A percentile compares a stretch with the other conserved stretches of the same genome.
These are phyloP conservation scores for Diphyllodes magnificus DNA, from an alignment of 2,113 vertebrate genomes.

Conservation along the genomic window DNA sequence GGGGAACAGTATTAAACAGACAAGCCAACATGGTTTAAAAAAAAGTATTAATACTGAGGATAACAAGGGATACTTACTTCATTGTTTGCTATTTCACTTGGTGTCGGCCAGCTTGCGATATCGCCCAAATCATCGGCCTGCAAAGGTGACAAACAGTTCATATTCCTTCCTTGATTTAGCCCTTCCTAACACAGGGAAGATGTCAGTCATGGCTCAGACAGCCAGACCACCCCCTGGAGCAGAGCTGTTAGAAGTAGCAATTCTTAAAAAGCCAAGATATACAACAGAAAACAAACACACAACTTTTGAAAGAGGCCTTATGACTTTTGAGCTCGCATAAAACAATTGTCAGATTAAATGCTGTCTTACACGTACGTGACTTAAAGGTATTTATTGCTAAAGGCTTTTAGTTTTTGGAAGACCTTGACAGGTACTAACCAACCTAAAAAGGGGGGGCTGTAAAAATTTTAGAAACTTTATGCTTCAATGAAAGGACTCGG, in stretches of 20 bases:
- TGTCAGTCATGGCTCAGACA: neutral
- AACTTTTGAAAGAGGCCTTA: neutral
- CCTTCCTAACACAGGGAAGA: neutral
- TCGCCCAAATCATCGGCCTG: conserved; percentile 90
- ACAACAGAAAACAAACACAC: neutral
- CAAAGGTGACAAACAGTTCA: conserved; percentile 19
- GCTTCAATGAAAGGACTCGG: neutral
- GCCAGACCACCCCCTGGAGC: neutral
- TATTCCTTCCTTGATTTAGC: neutral
- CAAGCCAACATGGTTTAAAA: neutral
- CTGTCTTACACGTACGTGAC: neutral
- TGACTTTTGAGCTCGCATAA: neutral
- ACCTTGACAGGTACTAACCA: neutral
- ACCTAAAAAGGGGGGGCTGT: neutral
- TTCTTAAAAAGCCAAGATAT: neutral
- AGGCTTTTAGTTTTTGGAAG: neutral
- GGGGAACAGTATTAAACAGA: neutral
- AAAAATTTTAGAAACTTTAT: neutral
- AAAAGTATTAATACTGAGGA: neutral
- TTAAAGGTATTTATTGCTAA: neutral
- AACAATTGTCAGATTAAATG: neutral
- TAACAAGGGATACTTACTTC: conserved; percentile 74
- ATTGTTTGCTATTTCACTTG: conserved; percentile 87
- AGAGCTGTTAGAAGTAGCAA: neutral
- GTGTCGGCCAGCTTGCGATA: conserved; percentile 93